Percentiles rank a stretch among this genome's conserved stretches.
These are phyloP conservation scores for Drosophila oshimai DNA, from an alignment of 1,140 invertebrate species.

Conservation along the genomic window DNA sequence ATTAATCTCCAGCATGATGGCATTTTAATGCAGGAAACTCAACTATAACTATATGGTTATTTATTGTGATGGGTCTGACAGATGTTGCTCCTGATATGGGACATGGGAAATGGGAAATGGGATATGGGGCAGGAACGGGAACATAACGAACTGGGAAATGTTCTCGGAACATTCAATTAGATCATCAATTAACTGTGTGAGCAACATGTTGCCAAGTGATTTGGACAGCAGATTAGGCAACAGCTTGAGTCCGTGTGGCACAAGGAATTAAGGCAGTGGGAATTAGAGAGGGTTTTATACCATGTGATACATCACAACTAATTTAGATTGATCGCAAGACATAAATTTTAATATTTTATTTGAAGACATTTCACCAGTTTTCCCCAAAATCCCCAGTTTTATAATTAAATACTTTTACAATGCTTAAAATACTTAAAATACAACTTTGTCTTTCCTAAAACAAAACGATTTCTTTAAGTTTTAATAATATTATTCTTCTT, in stretches of 20 bases:
- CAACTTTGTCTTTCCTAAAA: too few species aligned
- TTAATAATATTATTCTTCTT: too few species aligned
- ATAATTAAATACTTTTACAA: too few species aligned
- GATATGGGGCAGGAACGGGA: neutral
- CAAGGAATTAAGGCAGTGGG: neutral
- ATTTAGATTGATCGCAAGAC: slow-evolving; percentile 18
- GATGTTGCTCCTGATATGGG: slow-evolving; percentile 31
- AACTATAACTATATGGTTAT: slow-evolving; percentile 71
- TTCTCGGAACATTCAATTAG: slow-evolving; percentile 49
- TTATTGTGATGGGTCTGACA: slow-evolving; percentile 55
- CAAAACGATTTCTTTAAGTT: too few species aligned
- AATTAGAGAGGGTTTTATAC: slow-evolving; percentile 1
- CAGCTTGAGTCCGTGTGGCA: slow-evolving; percentile 7
- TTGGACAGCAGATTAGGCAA: slow-evolving; percentile 23
- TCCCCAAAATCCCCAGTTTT: too few species aligned
- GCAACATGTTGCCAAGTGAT: slow-evolving; percentile 44
- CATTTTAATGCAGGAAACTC: slow-evolving; percentile 69
- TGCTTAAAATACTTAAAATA: too few species aligned
- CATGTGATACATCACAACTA: neutral
- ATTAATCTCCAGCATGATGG: slow-evolving; percentile 72
- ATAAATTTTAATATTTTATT: neutral
- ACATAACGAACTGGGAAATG: slow-evolving; percentile 26
- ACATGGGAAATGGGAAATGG: neutral
- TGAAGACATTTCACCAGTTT: neutral
- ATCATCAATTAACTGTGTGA: slow-evolving; percentile 58